A percentile compares a stretch with the other conserved stretches of the same genome.
Evolutionary conservation across 2,888 invertebrate genomes (phyloP).

Genomic region (Synanthedon vespiformis): DNA sequence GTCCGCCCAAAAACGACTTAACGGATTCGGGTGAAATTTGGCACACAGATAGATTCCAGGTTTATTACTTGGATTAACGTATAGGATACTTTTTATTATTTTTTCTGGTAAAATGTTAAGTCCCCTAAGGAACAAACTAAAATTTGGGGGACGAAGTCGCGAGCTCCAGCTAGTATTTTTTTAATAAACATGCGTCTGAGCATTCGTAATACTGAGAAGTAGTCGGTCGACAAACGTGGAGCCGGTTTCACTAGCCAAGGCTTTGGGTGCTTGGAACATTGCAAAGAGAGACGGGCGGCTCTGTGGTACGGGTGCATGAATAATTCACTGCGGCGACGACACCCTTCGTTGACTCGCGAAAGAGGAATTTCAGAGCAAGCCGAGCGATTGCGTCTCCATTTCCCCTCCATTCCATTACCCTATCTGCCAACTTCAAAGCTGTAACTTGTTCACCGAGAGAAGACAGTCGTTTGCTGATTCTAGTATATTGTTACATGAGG

Average conservation of each 20-base stretch:
- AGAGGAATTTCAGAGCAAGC: conserved; percentile 5
- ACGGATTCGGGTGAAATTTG: no score
- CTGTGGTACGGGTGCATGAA: conserved; percentile 40
- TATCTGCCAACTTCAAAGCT: conserved; percentile 6
- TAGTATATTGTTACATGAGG: neutral
- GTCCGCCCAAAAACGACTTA: no score
- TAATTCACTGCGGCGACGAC: conserved; percentile 41
- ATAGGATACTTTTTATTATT: no score
- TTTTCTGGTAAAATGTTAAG: no score
- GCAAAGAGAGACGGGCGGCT: conserved; percentile 31
- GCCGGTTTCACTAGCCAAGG: neutral
- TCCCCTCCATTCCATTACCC: neutral
- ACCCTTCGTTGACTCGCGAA: conserved; percentile 28
- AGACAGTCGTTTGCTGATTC: neutral
- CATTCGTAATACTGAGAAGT: neutral
- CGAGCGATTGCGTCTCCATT: conserved; percentile 12
- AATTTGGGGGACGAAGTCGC: no score
- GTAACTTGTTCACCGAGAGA: neutral
- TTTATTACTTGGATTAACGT: no score
- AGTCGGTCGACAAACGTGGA: no score
- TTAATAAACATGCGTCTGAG: no score
- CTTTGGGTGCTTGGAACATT: conserved; percentile 14
- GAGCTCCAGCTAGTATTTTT: no score
- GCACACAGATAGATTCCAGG: no score
- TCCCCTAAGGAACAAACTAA: no score